phyloP scores from a whole-genome alignment of 2,797 vertebrate species.

The Crocidura indochinensis region DNA sequence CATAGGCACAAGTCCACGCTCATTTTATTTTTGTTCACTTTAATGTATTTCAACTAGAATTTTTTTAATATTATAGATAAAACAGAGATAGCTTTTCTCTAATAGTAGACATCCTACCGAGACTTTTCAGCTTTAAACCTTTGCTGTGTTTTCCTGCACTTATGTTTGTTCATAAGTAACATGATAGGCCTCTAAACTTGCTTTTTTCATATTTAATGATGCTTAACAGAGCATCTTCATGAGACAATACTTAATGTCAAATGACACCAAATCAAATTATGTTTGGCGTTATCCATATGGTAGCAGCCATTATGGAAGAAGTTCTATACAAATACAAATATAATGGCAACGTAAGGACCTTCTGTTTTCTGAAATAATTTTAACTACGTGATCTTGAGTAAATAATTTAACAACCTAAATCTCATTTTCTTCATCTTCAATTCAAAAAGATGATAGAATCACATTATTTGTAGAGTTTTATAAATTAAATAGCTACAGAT shows the following conservation, averaged over 20 bases:
- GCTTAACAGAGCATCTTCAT: slow-evolving; percentile 29
- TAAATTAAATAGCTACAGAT: slow-evolving; percentile 37
- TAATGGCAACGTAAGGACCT: neutral
- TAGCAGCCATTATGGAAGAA: neutral
- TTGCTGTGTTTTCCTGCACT: slow-evolving; percentile 53
- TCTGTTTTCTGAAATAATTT: neutral
- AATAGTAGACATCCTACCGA: slow-evolving; percentile 4
- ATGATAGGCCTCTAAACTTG: slow-evolving; percentile 56
- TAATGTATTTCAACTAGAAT: neutral
- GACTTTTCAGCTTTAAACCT: slow-evolving; percentile 14
- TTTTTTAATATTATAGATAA: slow-evolving; percentile 40
- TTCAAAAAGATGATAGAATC: neutral
- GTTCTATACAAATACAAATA: neutral
- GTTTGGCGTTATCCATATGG: slow-evolving; percentile 50
- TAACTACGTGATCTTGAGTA: neutral
- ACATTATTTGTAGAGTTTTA: slow-evolving; percentile 5
- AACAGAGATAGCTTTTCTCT: neutral
- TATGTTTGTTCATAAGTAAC: slow-evolving; percentile 61
- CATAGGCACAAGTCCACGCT: slow-evolving; percentile 45
- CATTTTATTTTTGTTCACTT: slow-evolving; percentile 12
- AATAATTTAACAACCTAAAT: neutral
- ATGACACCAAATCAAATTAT: neutral
- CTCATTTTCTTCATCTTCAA: slow-evolving; percentile 22
- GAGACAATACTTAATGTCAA: slow-evolving; percentile 32
- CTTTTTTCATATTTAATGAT: slow-evolving; percentile 61